A percentile compares a stretch with the other conserved stretches of the same genome.
Evolutionary conservation across 2,888 invertebrate genomes (phyloP).

Genomic region (Onthophagus sagittarius): DNA sequence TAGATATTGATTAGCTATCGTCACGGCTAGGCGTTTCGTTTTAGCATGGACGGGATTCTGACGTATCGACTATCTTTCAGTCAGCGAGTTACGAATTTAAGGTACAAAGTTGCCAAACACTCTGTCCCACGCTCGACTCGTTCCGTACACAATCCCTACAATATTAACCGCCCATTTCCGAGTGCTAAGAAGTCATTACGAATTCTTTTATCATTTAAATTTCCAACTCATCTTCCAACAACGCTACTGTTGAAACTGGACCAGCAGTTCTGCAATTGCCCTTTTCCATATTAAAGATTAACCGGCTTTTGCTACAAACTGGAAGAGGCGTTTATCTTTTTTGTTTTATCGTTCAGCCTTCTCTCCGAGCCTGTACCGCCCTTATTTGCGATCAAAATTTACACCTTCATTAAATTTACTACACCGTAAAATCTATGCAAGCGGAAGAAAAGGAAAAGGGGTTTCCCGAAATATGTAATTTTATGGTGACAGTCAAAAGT

Average conservation of each 20-base stretch:
- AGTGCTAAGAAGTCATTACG: not conserved
- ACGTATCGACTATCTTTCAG: not conserved
- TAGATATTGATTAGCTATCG: not conserved
- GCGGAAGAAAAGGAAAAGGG: not conserved
- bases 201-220: not conserved
- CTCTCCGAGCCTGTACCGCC: not conserved
- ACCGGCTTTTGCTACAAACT: not conserved
- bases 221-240: not conserved
- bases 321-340: not conserved
- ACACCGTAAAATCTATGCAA: not conserved
- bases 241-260: not conserved
- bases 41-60: not conserved
- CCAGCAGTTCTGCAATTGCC: not conserved
- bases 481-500: not conserved
- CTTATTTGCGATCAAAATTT: not conserved
- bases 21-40: not conserved
- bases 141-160: not conserved
- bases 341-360: not conserved
- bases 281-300: not conserved
- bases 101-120: not conserved
- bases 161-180: not conserved
- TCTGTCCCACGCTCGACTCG: not conserved
- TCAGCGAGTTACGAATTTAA: not conserved
- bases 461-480: not conserved
- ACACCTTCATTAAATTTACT: not conserved